Evolutionary conservation across 2,113 vertebrate species (phyloP), one percentile per base, ranked within the genome.

Genomic region (Chlamydotis undulata): DNA sequence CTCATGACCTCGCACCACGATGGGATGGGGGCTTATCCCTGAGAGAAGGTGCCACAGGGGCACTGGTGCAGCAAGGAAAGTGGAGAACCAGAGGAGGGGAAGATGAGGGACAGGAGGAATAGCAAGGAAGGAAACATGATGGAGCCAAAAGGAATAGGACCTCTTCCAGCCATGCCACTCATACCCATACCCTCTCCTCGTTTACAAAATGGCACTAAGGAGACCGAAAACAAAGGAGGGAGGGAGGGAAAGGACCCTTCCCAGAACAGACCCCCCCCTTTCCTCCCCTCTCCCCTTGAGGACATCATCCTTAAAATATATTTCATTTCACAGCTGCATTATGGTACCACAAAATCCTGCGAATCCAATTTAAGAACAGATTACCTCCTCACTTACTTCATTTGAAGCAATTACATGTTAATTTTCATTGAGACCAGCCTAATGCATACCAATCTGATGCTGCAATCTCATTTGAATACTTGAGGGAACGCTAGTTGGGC

Each of bases 381-480:
- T 98, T 98, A 98, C 98, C 98, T 98, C 98, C 98, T 98, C 98
- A 98, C 98, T 98, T 98, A 98, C 98, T 98, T 98, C 98, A 98
- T 98, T 98, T 98, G 98, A 98, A 98, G 98, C 98, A 98, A 98
- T 98, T 98, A 98, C 98, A 98, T 98, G 98, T 98, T 98, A 98
- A 98, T 98, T 98, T 98, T 98, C 98, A 98, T 98, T 98, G 98
- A 98, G 98, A 98, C 98, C 97, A 98, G 98, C 97, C 98, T 98
- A 98, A 98, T 98, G 98, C 98, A 98, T 98, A 98, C 98, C 98
- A 98, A 98, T 98, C 98, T 98, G 97, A 98, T 97, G 97, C 97
- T 94, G 98, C 98, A 98, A 98, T 98, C 98, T 98, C 98, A 98
- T 98, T 98, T 98, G 98, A 98, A 98, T 98, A 98, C 98, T 98